These are phyloP conservation scores for Drosophila buzzatii DNA, from an alignment of 2,888 invertebrate species.

Conservation along the genomic window DNA sequence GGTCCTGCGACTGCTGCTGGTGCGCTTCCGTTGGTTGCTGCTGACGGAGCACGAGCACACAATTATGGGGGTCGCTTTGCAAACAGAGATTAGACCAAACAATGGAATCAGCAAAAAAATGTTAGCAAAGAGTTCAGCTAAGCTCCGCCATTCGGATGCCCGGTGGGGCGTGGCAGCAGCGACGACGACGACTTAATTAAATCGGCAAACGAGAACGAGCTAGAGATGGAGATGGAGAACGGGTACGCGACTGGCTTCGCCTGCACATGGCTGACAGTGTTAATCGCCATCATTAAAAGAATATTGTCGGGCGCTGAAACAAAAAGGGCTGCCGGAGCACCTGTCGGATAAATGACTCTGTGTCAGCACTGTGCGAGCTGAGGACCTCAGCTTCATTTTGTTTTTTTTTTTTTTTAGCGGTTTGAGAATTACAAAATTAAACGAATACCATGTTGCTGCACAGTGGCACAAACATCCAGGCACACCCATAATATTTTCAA, in stretches of 20 bases:
- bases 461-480: conserved; percentile 36
- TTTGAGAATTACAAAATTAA: conserved; percentile 52
- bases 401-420: conserved; percentile 27
- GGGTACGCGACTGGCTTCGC: conserved; percentile 12
- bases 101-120: conserved; percentile 77
- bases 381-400: conserved; percentile 45
- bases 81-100: conserved; percentile 75
- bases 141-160: background rate
- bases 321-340: conserved; percentile 62
- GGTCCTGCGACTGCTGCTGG: conserved; percentile 37
- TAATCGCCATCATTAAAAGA: conserved; percentile 79
- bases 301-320: conserved; percentile 73
- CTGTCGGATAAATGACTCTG: conserved; percentile 44
- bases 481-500: too few relatives aligned
- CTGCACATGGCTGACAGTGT: conserved; percentile 40
- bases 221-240: background rate
- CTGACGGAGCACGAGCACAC: conserved; percentile 65
- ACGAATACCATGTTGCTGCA: conserved; percentile 17
- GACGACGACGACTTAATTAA: conserved; percentile 75
- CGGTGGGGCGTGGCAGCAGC: conserved; percentile 34
- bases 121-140: conserved; percentile 29
- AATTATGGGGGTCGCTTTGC: conserved; percentile 55
- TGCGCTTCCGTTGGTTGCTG: conserved; percentile 24
- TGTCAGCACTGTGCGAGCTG: conserved; percentile 3
- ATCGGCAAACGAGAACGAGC: conserved; percentile 41